Conservation (phyloP, 2,113 vertebrate genomes). For the Anas platyrhynchos region DNA sequence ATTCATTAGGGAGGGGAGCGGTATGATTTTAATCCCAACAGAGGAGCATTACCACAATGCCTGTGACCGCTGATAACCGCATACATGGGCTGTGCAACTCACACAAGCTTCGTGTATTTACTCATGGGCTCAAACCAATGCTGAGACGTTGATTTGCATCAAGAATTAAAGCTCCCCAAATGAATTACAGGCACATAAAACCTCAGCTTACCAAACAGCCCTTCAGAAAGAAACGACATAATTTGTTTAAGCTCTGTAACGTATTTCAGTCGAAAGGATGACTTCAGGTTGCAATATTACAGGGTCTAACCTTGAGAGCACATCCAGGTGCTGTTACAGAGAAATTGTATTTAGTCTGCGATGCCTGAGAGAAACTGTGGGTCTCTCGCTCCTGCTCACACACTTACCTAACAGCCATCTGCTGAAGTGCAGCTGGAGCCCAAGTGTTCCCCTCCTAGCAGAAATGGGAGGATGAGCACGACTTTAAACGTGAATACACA, state of each 20-base stretch:
- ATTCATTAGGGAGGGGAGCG: not conserved
- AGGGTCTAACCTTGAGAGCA: not conserved
- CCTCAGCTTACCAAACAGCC: not conserved
- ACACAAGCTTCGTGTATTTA: not conserved
- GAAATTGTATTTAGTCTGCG: not conserved
- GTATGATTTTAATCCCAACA: not conserved
- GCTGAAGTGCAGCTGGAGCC: not conserved
- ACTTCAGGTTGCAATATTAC: not conserved
- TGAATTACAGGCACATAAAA: not conserved
- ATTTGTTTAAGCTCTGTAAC: not conserved
- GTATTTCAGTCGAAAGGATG: not conserved
- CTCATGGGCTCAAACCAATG: not conserved
- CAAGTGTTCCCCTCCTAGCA: not conserved
- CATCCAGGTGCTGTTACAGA: not conserved
- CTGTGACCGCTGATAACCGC: not conserved
- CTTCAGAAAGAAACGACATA: not conserved
- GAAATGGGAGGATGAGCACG: not conserved
- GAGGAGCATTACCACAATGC: not conserved
- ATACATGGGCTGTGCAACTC: accelerated
- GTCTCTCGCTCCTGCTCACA: not conserved
- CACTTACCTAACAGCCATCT: not conserved
- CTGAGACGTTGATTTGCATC: not conserved
- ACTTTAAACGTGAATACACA: not conserved
- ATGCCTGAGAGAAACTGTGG: not conserved
- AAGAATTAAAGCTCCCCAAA: not conserved